phyloP scores from a whole-genome alignment of 2,797 vertebrate genomes.

The Darevskia nairensis region DNA sequence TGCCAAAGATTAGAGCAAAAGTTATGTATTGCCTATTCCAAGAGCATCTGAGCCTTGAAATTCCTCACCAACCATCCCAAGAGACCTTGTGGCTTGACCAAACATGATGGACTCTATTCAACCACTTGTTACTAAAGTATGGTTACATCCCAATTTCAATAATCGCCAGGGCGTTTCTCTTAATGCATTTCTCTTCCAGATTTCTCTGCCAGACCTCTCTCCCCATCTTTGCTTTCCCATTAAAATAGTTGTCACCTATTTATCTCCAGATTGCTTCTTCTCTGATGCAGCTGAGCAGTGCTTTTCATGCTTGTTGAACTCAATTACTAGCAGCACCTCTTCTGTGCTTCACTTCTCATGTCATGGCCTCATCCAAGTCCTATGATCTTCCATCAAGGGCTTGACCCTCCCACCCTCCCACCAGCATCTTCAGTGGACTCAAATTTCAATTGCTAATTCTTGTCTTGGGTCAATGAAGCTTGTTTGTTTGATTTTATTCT shows the following conservation, averaged over 20 bases:
- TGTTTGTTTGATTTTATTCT: neutral
- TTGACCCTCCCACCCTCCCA: slow-evolving; percentile 7
- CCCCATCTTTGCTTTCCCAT: neutral
- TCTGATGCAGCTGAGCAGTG: neutral
- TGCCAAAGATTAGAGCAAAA: neutral
- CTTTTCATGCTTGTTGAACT: neutral
- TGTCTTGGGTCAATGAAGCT: neutral
- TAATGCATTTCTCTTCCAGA: neutral
- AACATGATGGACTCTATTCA: neutral
- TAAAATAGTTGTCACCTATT: neutral
- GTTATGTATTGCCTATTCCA: neutral
- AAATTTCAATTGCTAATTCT: neutral
- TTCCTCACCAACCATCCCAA: neutral
- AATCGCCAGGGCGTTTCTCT: neutral
- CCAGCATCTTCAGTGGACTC: neutral
- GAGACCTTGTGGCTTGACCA: neutral
- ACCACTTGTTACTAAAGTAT: no score
- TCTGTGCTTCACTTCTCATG: slow-evolving; percentile 7
- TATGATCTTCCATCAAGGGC: neutral
- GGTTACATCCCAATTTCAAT: neutral
- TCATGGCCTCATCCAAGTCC: slow-evolving; percentile 11
- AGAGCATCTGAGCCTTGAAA: neutral
- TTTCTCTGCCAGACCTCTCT: neutral
- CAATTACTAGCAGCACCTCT: no score
- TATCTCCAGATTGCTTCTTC: neutral